A percentile compares a stretch with the other conserved stretches of the same genome.
phyloP scores from a whole-genome alignment of 2,888 invertebrate genomes.

The Pegoplata infirma region DNA sequence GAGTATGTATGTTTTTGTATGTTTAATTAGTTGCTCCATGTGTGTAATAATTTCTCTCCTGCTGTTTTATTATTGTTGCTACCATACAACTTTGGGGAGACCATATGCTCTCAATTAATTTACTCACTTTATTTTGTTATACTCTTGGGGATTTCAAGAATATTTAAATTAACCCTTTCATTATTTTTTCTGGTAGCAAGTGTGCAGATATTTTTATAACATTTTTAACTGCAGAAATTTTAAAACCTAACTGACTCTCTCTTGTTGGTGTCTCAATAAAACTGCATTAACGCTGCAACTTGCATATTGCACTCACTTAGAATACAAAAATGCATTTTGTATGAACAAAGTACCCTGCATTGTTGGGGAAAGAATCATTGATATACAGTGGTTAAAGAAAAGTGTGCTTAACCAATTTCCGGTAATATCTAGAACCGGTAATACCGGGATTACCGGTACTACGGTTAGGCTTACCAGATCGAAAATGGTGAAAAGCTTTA shows the following conservation, averaged over 20 bases:
- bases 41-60: slow-evolving; percentile 40
- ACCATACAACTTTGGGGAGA: background rate
- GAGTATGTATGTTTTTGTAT: slow-evolving; percentile 18
- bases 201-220: background rate
- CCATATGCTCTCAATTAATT: slow-evolving; percentile 70
- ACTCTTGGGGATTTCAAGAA: slow-evolving; percentile 45
- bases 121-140: slow-evolving; percentile 52
- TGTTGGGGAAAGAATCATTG: background rate
- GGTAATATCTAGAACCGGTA: too few species aligned
- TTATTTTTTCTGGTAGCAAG: background rate
- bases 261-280: background rate
- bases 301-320: slow-evolving; percentile 11
- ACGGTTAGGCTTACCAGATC: too few species aligned
- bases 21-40: slow-evolving; percentile 49
- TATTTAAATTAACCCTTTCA: slow-evolving; percentile 52
- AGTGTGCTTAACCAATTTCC: too few species aligned
- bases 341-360: background rate
- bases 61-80: slow-evolving; percentile 2
- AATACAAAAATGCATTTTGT: slow-evolving; percentile 16
- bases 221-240: background rate
- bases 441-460: too few species aligned
- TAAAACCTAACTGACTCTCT: background rate
- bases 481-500: too few species aligned
- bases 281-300: background rate
- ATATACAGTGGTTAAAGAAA: too few species aligned